Percentiles rank a stretch among this genome's conserved stretches.
These are phyloP conservation scores for Alectoris magna DNA, from an alignment of 2,797 vertebrate species.

Conservation along the genomic window DNA sequence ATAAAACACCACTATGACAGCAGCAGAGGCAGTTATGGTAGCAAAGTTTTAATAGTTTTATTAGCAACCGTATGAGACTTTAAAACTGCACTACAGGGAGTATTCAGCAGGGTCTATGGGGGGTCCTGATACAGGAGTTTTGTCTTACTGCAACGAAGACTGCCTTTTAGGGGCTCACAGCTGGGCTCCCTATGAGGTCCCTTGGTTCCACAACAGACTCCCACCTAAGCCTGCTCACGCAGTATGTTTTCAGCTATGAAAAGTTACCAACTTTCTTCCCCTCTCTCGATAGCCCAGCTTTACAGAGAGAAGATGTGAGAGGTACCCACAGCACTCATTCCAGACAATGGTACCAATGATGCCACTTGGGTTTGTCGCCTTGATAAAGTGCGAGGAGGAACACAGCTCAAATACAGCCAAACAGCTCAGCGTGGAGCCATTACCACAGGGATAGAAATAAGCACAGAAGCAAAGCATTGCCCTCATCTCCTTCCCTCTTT, in stretches of 20 bases:
- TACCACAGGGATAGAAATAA: neutral
- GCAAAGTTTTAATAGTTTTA: neutral
- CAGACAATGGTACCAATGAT: neutral
- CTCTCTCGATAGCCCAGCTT: neutral
- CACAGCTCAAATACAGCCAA: neutral
- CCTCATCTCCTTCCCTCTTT: neutral
- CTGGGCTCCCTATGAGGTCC: neutral
- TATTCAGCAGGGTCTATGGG: neutral
- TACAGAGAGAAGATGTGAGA: neutral
- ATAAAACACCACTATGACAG: neutral
- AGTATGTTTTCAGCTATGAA: neutral
- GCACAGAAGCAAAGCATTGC: accelerated
- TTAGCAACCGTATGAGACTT: neutral
- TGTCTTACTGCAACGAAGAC: neutral
- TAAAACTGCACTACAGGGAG: neutral
- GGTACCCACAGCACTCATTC: neutral
- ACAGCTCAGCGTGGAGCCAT: neutral
- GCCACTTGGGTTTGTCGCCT: neutral
- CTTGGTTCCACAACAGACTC: neutral
- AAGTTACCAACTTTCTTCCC: neutral
- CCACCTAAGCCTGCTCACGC: neutral
- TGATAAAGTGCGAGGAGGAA: neutral
- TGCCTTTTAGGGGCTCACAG: neutral
- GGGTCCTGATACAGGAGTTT: neutral
- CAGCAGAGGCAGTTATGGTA: neutral